Base-by-base conservation (phyloP, 1,140 invertebrate genomes). In the Drosophila nasuta region DNA sequence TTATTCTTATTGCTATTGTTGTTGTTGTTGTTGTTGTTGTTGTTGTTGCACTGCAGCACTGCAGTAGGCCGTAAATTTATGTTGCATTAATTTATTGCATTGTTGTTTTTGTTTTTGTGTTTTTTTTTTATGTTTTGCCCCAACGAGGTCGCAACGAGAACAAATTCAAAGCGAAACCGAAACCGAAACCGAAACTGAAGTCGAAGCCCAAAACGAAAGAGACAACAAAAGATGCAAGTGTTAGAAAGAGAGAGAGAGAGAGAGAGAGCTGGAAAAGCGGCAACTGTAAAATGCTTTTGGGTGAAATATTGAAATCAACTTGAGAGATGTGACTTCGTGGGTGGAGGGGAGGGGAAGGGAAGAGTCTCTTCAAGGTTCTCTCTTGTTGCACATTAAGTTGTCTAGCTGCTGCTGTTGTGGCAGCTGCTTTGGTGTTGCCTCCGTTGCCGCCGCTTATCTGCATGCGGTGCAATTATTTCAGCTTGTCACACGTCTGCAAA, bases 51-150 rank as follows among this genome's bases (percentile, higher is more conserved):
- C 68, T 85, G 56, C 71, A 56, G 79, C 83, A 86, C 67, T 86
- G 82, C 82, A 86, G 82, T 68, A 86, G 82, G 83, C 86, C 83
- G 83, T 86, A 86, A 86, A 86, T 86, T 86, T 86, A 79, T 86
- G 81, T 85, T 77, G 81, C 75, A 86, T 86, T 88, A 86, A 86
- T 86, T 86, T 86, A 88, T 88, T 67, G 82, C 82, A 82, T 52
- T 79, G 69, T 77, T 79, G 60, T 72, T 70, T 63, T 3, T 20
- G 20, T 20, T 20, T n/a, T n/a, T n/a, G n/a, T n/a, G n/a, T 20
- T 17, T 17, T 20, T 20, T 20, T 25, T 25, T 25, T 25, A 25
- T 25, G 20, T 25, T 25, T 25, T 25, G 20, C 20, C 20, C 20
- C 62, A 48, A 65, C 58, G 59, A 49, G 51, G 41, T 58, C 54